These are phyloP conservation scores for Egretta garzetta DNA, from an alignment of 2,113 vertebrate genomes.

Conservation along the genomic window DNA sequence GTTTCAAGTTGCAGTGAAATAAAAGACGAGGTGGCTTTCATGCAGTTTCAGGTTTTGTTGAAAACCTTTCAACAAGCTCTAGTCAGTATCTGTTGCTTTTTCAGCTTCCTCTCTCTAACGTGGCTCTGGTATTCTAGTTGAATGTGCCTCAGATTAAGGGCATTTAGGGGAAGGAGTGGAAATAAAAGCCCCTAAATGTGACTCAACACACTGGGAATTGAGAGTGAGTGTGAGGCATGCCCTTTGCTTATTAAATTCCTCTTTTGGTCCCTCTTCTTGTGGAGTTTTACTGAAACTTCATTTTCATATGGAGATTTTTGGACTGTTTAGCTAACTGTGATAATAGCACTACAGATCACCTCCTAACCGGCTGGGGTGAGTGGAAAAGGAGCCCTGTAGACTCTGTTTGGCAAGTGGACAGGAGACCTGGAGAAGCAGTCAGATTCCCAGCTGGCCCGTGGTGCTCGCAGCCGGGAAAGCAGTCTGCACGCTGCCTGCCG, in stretches of 20 bases:
- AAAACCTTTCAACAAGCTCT: conserved; percentile 21
- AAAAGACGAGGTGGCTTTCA: neutral
- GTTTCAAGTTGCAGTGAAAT: conserved; percentile 59
- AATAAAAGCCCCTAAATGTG: neutral
- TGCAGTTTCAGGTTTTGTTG: conserved; percentile 19
- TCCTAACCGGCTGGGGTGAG: conserved; percentile 3
- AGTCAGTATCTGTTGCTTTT: conserved; percentile 29
- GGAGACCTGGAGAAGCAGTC: conserved; percentile 50
- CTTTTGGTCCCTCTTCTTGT: neutral
- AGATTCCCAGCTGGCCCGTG: conserved; percentile 50
- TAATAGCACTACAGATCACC: neutral
- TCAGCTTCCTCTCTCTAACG: neutral
- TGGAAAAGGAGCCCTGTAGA: conserved; percentile 37
- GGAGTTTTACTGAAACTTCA: neutral
- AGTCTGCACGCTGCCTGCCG: conserved; percentile 20
- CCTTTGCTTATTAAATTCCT: neutral
- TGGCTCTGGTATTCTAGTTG: neutral
- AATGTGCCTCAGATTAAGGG: neutral
- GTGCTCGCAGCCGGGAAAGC: neutral
- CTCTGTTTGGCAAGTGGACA: conserved; percentile 1
- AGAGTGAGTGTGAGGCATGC: neutral
- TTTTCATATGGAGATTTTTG: neutral
- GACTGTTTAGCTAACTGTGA: neutral
- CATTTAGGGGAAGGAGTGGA: neutral
- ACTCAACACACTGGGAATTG: neutral